Conservation (phyloP, 2,888 invertebrate species). For the Epistrophe eligans region DNA sequence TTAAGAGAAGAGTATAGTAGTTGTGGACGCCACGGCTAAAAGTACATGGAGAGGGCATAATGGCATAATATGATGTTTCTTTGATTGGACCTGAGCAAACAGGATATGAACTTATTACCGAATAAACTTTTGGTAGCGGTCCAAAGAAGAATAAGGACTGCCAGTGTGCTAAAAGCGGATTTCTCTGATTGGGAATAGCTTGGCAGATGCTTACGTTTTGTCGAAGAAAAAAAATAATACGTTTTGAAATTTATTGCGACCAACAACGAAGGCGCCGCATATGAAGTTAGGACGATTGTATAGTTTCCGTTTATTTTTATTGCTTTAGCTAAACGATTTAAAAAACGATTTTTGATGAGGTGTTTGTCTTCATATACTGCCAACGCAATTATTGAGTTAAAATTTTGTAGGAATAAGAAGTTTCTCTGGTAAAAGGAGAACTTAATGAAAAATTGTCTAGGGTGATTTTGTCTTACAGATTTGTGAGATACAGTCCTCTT, state of each 20-base stretch:
- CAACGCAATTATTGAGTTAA: conserved; percentile 15
- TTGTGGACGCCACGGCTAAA: conserved; percentile 57
- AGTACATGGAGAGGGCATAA: conserved; percentile 49
- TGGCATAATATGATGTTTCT: conserved; percentile 75
- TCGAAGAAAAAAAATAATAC: conserved; percentile 59
- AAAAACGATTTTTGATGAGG: conserved; percentile 34
- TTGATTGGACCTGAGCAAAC: conserved; percentile 76
- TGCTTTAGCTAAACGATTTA: conserved; percentile 32
- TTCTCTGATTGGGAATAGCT: conserved; percentile 41
- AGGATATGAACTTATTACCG: conserved; percentile 76
- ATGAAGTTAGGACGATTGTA: conserved; percentile 24
- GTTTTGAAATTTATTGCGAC: conserved; percentile 61
- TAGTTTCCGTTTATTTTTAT: background rate
- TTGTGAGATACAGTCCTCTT: too few relatives aligned
- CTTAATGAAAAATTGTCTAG: too few relatives aligned
- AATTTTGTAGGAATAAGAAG: background rate
- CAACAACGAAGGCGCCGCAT: conserved; percentile 47
- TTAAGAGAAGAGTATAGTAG: conserved; percentile 69
- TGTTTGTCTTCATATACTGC: conserved; percentile 35
- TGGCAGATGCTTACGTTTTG: conserved; percentile 63
- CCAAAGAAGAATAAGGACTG: conserved; percentile 46
- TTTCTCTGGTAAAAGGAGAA: too few relatives aligned
- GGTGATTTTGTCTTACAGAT: too few relatives aligned
- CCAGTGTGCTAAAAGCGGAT: conserved; percentile 44
- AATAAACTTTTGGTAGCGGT: conserved; percentile 74